Base-by-base conservation (phyloP, 2,113 vertebrate species). In the Macaca nemestrina region DNA sequence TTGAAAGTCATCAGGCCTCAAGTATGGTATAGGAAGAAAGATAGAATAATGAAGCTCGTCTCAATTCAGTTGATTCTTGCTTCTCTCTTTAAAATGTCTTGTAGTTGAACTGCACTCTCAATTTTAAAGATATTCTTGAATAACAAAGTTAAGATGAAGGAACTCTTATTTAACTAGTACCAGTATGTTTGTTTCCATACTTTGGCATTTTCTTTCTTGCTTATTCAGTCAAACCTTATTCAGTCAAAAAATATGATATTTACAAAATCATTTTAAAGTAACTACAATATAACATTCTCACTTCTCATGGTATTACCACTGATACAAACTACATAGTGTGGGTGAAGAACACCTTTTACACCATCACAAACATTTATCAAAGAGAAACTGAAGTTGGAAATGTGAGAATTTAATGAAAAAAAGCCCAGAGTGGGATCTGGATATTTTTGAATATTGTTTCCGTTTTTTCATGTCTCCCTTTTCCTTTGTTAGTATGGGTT, bases 121-220 rank as follows among this genome's bases (percentile, higher is more conserved):
- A 0, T 86, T 18, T 35, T 45, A 89, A 93, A 93, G 59, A 45
- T 52, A 30, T 75, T 94, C 79, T 79, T 80, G 90, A 90, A 88
- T 32, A 90, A 40, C 32, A 57, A 68, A 23, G 40, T 43, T 72
- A 79, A 80, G 89, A 55, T 13, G 86, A 93, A 84, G 43, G 68
- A 52, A 48, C 61, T 75, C 70, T 94, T 8, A 78, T 91, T 95
- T 95, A 50, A 92, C 61, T n/a, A 10, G 0, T 23, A 75, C 61
- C 22, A 8, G 0, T 4, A 45, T 84, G 43, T 93, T 76, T 95
- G 35, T 64, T 75, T 94, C 68, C 2, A 13, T 91, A 96, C 75
- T 6, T 94, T 4, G 50, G 94, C 35, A 97, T 72, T 40, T 64
- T 91, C 48, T 96, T 35, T 40, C 20, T 96, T 98, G 95, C 43